These are phyloP conservation scores for Haemorhous mexicanus DNA, from an alignment of 2,113 vertebrate genomes.

Conservation along the genomic window DNA sequence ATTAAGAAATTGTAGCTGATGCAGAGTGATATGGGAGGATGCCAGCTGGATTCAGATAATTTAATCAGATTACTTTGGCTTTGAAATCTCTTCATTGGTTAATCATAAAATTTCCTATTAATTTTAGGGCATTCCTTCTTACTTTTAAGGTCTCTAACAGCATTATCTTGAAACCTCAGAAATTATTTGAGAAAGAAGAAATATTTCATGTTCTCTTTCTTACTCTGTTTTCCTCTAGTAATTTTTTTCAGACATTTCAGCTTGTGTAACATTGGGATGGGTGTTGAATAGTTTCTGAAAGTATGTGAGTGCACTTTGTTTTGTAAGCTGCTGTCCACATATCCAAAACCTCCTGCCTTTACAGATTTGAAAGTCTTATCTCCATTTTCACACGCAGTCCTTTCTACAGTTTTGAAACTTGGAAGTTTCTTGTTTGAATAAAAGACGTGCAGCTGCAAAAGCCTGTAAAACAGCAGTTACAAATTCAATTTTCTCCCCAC, in stretches of 20 bases:
- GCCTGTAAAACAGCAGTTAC: neutral
- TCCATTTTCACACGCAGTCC: neutral
- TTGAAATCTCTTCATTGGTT: slow-evolving; percentile 13
- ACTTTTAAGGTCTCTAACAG: neutral
- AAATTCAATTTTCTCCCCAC: neutral
- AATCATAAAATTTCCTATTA: slow-evolving; percentile 20
- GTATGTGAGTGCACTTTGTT: neutral
- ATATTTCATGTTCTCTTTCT: neutral
- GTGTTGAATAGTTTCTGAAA: neutral
- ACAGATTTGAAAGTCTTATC: neutral
- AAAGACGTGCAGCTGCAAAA: neutral
- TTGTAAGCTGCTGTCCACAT: neutral
- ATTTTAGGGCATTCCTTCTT: neutral
- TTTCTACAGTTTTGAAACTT: neutral
- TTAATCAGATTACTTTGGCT: slow-evolving; percentile 35
- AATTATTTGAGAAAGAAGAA: neutral
- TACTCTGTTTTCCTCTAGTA: neutral
- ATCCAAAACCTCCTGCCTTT: neutral
- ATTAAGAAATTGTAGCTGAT: slow-evolving; percentile 41
- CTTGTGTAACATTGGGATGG: neutral
- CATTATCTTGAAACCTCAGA: neutral
- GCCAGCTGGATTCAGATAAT: slow-evolving; percentile 17
- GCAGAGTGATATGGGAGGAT: neutral
- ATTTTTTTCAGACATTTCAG: neutral
- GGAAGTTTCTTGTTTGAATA: neutral